Evolutionary conservation across 1,140 invertebrate species (phyloP), one percentile per base, ranked within the genome.

Genomic region (Oreohelix idahoensis): DNA sequence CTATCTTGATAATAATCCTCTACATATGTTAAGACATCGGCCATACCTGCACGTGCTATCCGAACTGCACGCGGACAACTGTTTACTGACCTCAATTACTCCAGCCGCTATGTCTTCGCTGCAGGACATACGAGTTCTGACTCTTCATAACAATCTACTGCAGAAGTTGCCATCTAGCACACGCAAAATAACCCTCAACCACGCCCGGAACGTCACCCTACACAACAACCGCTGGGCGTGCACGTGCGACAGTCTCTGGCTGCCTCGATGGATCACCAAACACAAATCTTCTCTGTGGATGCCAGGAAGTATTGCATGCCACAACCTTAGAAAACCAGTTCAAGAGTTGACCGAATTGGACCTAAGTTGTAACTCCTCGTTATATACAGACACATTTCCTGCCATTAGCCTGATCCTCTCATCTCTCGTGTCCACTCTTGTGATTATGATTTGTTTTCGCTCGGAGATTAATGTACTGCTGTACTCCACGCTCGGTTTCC

Each of bases 211-310:
- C 39, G 45, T 86, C 49, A 75, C 85, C 1, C 70, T 86, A 49
- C 79, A 84, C 53, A 71, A 74, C 79, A 86, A 86, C 83, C 81
- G 77, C 26, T 86, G 85, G 85, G 69, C 79, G 13, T 86, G 85
- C 39, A 69, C 79, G 0, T 86, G 85, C 45, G 66, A 82, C 17
- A 83, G 70, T n/a, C 76, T 84, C 23, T 86, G 85, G 85, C 70
- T 86, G 69, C 83, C 85, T 39, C 36, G 42, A 0, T 86, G 85
- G 85, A 45, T 86, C 17, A 53, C 45, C 26, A 39, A 69, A 32
- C 83, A 86, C 76, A 38, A 45, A 13, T 32, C 53, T 15, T 76
- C 51, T 15, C 32, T 84, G 0, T 71, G 73, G 74, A 77, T 51
- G 39, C 69, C 79, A 26, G 45, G 58, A 17, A 53, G 38, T 0